Conservation (phyloP, 1,140 invertebrate genomes). For the Ceratosolen solmsi region DNA sequence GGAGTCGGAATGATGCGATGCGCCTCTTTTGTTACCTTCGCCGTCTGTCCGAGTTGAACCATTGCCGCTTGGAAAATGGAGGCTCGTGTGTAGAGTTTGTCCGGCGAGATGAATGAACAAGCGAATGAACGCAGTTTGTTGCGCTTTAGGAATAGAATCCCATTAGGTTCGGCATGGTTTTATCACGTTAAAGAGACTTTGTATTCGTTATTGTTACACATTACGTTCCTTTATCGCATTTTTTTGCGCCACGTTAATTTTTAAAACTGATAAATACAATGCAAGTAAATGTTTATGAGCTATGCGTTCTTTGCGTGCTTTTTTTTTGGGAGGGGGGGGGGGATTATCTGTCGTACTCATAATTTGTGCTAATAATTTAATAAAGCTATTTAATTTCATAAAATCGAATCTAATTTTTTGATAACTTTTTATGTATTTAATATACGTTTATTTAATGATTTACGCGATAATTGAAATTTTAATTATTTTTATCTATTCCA, state of each 20-base stretch:
- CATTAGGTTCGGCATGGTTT: neutral
- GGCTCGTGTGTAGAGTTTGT: slow-evolving; percentile 16
- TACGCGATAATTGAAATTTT: too few species aligned
- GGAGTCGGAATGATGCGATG: neutral
- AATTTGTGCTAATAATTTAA: neutral
- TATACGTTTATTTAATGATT: too few species aligned
- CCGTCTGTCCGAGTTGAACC: neutral
- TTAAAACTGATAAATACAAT: neutral
- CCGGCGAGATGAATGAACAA: slow-evolving; percentile 34
- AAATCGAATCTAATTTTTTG: too few species aligned
- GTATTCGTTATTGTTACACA: neutral
- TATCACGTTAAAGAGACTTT: slow-evolving; percentile 12
- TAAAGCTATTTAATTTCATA: too few species aligned
- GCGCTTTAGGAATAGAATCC: slow-evolving; percentile 20
- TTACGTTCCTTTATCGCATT: neutral
- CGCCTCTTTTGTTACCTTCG: neutral
- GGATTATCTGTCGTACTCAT: neutral
- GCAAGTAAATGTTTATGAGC: neutral
- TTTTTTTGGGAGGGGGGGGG: neutral
- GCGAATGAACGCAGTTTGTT: slow-evolving; percentile 25
- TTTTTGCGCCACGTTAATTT: neutral
- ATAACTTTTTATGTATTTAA: too few species aligned
- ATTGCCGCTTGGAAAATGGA: neutral
- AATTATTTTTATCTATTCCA: too few species aligned
- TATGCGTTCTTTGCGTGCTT: neutral